These are phyloP conservation scores for Hydriomena furcata DNA, from an alignment of 2,888 invertebrate species.

Conservation along the genomic window DNA sequence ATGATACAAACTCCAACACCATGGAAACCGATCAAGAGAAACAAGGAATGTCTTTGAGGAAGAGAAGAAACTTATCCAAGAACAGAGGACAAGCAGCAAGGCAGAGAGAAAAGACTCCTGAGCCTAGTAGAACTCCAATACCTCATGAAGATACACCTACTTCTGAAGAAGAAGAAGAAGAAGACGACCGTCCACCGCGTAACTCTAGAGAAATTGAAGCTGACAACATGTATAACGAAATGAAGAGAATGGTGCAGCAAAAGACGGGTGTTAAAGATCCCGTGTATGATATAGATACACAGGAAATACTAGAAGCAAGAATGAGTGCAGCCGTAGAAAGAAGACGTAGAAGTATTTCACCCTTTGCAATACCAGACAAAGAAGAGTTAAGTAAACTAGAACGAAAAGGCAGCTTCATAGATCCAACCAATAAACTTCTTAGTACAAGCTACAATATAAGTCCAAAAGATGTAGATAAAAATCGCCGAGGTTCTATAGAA, in stretches of 20 bases:
- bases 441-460: conserved; percentile 70
- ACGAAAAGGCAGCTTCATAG: conserved; percentile 77
- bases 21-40: conserved; percentile 70
- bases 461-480: conserved; percentile 68
- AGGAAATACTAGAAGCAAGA: conserved; percentile 74
- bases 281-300: conserved; percentile 72
- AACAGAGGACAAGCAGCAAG: conserved; percentile 77
- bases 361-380: conserved; percentile 75
- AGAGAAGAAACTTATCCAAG: conserved; percentile 85
- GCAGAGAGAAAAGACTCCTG: conserved; percentile 78
- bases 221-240: conserved; percentile 76
- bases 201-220: conserved; percentile 75
- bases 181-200: conserved; percentile 50
- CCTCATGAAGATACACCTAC: conserved; percentile 86
- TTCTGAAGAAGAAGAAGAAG: conserved; percentile 80
- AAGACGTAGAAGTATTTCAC: conserved; percentile 78
- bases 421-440: conserved; percentile 75
- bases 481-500: conserved; percentile 64
- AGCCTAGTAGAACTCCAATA: conserved; percentile 72
- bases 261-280: conserved; percentile 70
- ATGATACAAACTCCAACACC: conserved; percentile 45
- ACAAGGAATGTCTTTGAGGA: conserved; percentile 81
- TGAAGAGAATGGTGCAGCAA: conserved; percentile 73
- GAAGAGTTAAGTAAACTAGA: conserved; percentile 61
- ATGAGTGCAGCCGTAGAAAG: conserved; percentile 70